Evolutionary conservation across 1,140 invertebrate species (phyloP), one percentile per base, ranked within the genome.

Genomic region (Thaumetopoea pityocampa): DNA sequence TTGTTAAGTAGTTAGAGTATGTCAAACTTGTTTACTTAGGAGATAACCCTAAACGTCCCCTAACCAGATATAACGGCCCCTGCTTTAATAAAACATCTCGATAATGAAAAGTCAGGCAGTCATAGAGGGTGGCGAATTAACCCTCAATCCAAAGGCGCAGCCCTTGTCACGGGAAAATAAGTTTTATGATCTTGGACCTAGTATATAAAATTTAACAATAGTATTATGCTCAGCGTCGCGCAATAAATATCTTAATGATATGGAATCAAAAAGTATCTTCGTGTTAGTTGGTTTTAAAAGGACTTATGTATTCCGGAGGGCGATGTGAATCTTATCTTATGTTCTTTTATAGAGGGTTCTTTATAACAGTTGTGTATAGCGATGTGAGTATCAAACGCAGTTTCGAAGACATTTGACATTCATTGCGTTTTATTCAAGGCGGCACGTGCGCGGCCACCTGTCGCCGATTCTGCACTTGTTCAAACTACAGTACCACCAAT

Each of bases 41-140:
- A 52, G 57, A 52, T 52, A 78, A 37, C 77, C 77, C 79, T 81
- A 71, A 34, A 36, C n/a, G 28, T 54, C 67, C 77, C 74, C 63
- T 55, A 29, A 45, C 24, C 50, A 51, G 47, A 52, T 34, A 15
- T 57, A 64, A 48, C 57, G 48, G 55, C 51, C 71, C 72, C 74
- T 68, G 36, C 79, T 77, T 83, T 78, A 84, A 84, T 84, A 84
- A 84, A 84, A 84, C 79, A 84, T 84, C 77, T 84, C 77, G 79
- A 84, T 84, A 84, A 84, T 84, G 79, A 84, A 84, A 84, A 84
- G 79, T 84, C 79, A 83, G 79, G 59, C 70, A 71, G 73, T 81
- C 73, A 70, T 54, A 59, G 77, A 77, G 79, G 79, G 76, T 74
- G 71, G 71, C 62, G 72, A 73, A 76, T 77, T 65, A 69, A 68